phyloP scores from a whole-genome alignment of 2,797 vertebrate genomes.

The Myripristis jacobus region DNA sequence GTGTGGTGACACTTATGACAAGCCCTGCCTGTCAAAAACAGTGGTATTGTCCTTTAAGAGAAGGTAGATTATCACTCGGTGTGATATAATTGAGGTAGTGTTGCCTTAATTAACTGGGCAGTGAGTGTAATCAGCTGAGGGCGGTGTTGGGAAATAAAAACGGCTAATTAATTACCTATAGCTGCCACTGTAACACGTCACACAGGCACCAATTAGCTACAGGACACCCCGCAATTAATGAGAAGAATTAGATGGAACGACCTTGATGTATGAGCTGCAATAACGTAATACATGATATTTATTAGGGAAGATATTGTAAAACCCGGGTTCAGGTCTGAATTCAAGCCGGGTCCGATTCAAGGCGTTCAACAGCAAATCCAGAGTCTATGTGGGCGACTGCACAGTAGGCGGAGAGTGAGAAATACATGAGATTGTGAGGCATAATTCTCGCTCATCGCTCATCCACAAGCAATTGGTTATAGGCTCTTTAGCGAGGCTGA shows the following conservation, averaged over 20 bases:
- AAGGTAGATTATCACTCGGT: not conserved
- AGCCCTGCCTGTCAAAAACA: not conserved
- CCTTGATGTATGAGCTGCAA: conserved; percentile 14
- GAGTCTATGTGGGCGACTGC: not conserved
- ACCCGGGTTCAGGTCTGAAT: conserved; percentile 1
- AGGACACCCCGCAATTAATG: conserved; percentile 27
- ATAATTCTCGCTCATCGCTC: conserved; percentile 63
- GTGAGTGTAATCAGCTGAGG: conserved; percentile 50
- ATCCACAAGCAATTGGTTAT: conserved; percentile 60
- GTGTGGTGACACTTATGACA: not conserved
- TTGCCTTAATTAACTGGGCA: conserved; percentile 51
- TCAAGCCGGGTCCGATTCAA: conserved; percentile 3
- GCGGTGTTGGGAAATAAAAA: conserved; percentile 37
- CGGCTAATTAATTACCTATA: conserved; percentile 54
- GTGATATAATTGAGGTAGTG: conserved; percentile 21
- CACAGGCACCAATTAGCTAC: conserved; percentile 31
- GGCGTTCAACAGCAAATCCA: conserved; percentile 14
- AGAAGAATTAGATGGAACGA: conserved; percentile 15
- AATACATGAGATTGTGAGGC: conserved; percentile 37
- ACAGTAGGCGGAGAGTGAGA: conserved; percentile 30
- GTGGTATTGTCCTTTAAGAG: conserved; percentile 9
- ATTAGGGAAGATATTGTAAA: not conserved
- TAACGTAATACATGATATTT: not conserved
- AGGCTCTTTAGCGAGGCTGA: conserved; percentile 60
- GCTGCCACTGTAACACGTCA: conserved; percentile 10